phyloP scores from a whole-genome alignment of 2,888 invertebrate species.

The Trissolcus brochymenae region DNA sequence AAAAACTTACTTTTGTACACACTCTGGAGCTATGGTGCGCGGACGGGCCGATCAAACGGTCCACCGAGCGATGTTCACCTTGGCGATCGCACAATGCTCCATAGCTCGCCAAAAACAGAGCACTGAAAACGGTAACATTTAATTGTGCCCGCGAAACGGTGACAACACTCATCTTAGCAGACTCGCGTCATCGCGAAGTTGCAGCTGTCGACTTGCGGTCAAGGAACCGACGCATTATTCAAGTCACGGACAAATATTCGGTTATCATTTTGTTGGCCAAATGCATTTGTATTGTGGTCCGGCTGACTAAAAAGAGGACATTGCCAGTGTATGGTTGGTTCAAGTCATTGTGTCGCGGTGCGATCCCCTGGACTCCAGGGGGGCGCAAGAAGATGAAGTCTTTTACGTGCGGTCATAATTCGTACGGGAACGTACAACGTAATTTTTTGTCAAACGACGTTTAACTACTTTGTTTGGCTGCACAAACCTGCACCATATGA shows the following conservation, averaged over 20 bases:
- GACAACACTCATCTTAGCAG: too few relatives aligned
- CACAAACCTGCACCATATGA: slow-evolving; percentile 19
- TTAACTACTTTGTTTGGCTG: slow-evolving; percentile 24
- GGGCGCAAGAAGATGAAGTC: slow-evolving; percentile 27
- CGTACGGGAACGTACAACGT: slow-evolving; percentile 36
- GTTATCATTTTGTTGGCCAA: slow-evolving; percentile 33
- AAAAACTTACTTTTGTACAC: slow-evolving; percentile 30
- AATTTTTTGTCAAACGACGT: slow-evolving; percentile 29
- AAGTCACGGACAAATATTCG: slow-evolving; percentile 29
- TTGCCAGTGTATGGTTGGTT: slow-evolving; percentile 25
- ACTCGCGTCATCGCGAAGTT: slow-evolving; percentile 13
- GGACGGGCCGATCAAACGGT: slow-evolving; percentile 36
- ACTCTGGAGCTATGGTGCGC: neutral
- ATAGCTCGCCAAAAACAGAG: neutral
- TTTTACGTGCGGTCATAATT: slow-evolving; percentile 42
- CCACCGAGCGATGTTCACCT: slow-evolving; percentile 20
- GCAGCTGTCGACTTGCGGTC: slow-evolving; percentile 35
- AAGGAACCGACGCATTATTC: slow-evolving; percentile 35
- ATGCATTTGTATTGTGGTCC: slow-evolving; percentile 43
- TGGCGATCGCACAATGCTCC: slow-evolving; percentile 31
- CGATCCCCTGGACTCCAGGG: slow-evolving; percentile 14
- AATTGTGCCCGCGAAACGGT: slow-evolving; percentile 17
- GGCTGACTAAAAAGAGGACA: slow-evolving; percentile 17
- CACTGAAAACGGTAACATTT: neutral
- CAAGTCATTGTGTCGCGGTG: slow-evolving; percentile 32